Evolutionary conservation across 2,113 vertebrate species (phyloP).

Genomic region (Chloroceryle aenea): DNA sequence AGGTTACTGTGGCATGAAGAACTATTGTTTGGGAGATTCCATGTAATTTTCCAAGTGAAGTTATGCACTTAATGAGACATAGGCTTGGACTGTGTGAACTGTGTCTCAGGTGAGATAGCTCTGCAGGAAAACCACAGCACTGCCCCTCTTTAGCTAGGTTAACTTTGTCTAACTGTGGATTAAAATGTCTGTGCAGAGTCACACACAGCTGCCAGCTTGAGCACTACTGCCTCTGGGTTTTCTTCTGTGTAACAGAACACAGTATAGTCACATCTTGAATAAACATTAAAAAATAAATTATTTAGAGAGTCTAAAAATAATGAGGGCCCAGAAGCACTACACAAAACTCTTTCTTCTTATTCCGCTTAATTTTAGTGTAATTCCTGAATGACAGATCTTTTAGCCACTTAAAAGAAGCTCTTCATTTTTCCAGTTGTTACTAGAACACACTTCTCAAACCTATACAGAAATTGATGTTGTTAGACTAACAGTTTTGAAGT

Average conservation of each 20-base stretch:
- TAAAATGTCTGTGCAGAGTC: neutral
- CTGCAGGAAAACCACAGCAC: neutral
- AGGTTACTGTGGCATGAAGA: neutral
- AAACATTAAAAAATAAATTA: neutral
- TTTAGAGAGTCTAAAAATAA: neutral
- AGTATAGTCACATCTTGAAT: neutral
- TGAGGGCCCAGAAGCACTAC: neutral
- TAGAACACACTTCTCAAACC: neutral
- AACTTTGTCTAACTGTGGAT: neutral
- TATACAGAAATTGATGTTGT: neutral
- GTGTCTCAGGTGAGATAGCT: neutral
- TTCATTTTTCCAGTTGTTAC: conserved; percentile 6
- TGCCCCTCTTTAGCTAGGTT: neutral
- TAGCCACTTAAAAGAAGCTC: neutral
- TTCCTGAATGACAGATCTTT: neutral
- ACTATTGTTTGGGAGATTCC: neutral
- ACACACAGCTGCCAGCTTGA: neutral
- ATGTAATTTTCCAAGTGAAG: neutral
- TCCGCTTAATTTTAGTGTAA: neutral
- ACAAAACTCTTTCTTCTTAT: neutral
- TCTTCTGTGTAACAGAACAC: neutral
- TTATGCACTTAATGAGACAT: neutral
- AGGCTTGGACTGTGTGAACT: neutral
- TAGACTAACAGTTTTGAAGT: conserved; percentile 27
- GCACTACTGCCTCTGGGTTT: neutral